These are phyloP conservation scores for Euzophera pinguis DNA, from an alignment of 2,888 invertebrate genomes.

Conservation along the genomic window DNA sequence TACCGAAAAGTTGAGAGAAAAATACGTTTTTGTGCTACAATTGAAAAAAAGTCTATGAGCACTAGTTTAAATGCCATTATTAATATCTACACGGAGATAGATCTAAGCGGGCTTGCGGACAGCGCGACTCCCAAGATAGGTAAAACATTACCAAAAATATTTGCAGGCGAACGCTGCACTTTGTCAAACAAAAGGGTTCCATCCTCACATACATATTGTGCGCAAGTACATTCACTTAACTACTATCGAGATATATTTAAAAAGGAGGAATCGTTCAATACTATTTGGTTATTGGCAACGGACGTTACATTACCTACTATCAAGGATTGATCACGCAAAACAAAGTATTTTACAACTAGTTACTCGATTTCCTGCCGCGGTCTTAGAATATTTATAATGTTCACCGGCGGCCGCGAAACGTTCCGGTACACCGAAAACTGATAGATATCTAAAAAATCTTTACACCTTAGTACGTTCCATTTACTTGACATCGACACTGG, in stretches of 20 bases:
- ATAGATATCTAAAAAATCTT: constrained; percentile 24
- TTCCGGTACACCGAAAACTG: constrained; percentile 23
- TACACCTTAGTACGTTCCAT: constrained; percentile 32
- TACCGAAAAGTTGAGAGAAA: constrained; percentile 56
- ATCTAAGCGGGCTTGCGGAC: constrained; percentile 33
- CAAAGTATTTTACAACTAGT: constrained; percentile 29
- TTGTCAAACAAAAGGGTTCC: constrained; percentile 31
- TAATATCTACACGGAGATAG: constrained; percentile 51
- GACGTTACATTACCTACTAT: constrained; percentile 49
- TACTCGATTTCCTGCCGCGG: constrained; percentile 29
- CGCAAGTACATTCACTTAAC: constrained; percentile 68
- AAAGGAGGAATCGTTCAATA: constrained; percentile 66
- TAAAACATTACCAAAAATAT: constrained; percentile 73
- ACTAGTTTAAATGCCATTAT: constrained; percentile 62
- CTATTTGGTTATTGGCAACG: constrained; percentile 72
- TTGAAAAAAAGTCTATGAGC: constrained; percentile 59
- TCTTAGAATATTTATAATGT: constrained; percentile 18
- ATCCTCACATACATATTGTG: constrained; percentile 55
- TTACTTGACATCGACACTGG: constrained; percentile 53
- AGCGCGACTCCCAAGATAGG: constrained; percentile 35
- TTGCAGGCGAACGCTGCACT: constrained; percentile 58
- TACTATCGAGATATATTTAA: constrained; percentile 62
- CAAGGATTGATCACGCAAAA: constrained; percentile 49
- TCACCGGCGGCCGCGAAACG: constrained; percentile 22
- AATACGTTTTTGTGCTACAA: constrained; percentile 57